Base-by-base conservation (phyloP, 2,113 vertebrate genomes). In the Paedocypris sp. region DNA sequence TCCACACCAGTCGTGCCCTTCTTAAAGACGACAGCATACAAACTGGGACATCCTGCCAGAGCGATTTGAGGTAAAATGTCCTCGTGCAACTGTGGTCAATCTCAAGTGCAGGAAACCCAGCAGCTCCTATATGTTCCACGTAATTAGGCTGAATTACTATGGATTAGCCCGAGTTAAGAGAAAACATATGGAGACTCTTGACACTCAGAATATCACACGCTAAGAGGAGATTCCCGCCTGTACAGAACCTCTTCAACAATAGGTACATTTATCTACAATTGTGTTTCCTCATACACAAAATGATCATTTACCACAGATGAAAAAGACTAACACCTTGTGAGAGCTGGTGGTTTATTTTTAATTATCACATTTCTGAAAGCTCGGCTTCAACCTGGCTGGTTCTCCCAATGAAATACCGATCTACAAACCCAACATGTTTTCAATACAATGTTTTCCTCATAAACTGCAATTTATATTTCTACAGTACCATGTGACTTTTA, bases 101-200 rank as follows among this genome's bases (percentile, higher is more conserved):
- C 60, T 46, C 25, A 54, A 56, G 38, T 7, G 25, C 38, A 58
- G 64, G 64, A 72, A 66, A 49, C 62, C 36, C 43, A 33, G 12
- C n/a, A 4, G 33, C 38, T 45, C 29, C 18, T 36, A 7, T 58
- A 18, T 25, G 57, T 52, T 54, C 36, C 32, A 23, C 6, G 38
- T 65, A 32, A 65, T 70, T 70, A 51, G 62, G 6, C 41, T 48
- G 29, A 51, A 70, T 73, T 60, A 50, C 49, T 59, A 46, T 45
- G 50, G 46, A 65, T 70, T 66, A 60, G 50, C 13, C 2, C 2
- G 38, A 56, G 35, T 16, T 51, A 64, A 66, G 31, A 66, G 64
- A 66, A 75, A 72, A 62, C 51, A 49, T 57, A 58, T 64, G 67
- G 35, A 35, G 10, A 45, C 41, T 58, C 52, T 15, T 42, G 46